Base-by-base conservation (phyloP, 35 echinoderm and acorn worm species). In the Lytechinus pictus region DNA sequence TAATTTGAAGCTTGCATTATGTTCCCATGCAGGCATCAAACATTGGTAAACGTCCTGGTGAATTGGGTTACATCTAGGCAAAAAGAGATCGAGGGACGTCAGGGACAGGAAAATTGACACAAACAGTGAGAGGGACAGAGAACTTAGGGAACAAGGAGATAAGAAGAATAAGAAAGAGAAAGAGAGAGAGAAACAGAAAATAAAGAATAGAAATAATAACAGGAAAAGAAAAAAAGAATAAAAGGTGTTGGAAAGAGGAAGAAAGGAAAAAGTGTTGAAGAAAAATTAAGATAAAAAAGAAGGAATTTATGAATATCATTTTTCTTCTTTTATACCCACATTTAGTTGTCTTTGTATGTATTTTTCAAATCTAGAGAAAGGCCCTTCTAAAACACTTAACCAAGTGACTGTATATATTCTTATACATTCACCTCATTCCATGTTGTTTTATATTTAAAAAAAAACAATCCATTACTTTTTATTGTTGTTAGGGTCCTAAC, bases 121-220 rank as follows among this genome's bases (percentile, higher is more conserved):
- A 24, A 27, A 92, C 9, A 94, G 27, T 52, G 92, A 94, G 54
- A 94, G 53, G 57, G 92, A 94, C n/a, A 7, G 10, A 94, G 1
- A 94, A 14, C n/a, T 2, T 56, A 10, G 57, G 55, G 57, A 54
- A 53, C 2, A 54, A 14, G 57, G 55, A 94, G 54, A 94, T 4
- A 94, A 53, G 57, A 27, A 94, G 54, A 94, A 8, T 4, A 54
- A 54, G 21, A 57, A 29, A 6, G 3, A 55, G 52, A 55, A 27
- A 93, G 52, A 93, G 55, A 54, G 92, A 54, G n/a, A 93, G 55
- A 56, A n/a, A 54, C 24, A 93, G 53, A 94, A 24, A 54, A 16
- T 27, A 71, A 19, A 19, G n/a, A 44, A 27, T 21, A 44, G 28
- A 24, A 9, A 4, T 90, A 90, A 8, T 24, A 5, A 79, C 28